These are phyloP conservation scores for Myxocyprinus asiaticus DNA, from an alignment of 2,113 vertebrate genomes.

Conservation along the genomic window DNA sequence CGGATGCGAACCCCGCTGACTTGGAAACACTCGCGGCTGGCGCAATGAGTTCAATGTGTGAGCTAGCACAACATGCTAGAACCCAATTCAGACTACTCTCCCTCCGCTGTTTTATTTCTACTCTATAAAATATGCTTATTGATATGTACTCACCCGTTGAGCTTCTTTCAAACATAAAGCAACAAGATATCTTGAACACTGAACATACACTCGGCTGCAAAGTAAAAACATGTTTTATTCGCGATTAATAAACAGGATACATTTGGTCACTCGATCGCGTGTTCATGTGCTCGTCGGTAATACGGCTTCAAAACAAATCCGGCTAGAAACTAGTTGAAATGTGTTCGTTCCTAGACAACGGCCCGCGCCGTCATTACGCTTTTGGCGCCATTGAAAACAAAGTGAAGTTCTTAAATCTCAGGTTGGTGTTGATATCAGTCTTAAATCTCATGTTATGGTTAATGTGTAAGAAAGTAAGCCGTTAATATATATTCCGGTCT, in stretches of 20 bases:
- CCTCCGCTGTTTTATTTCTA: too few species aligned
- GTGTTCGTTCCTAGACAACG: slow-evolving; percentile 1
- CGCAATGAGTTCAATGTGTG: slow-evolving; percentile 80
- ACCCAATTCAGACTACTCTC: too few species aligned
- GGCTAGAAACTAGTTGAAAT: not conserved
- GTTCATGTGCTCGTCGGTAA: too few species aligned
- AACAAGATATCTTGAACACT: too few species aligned
- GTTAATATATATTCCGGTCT: not conserved
- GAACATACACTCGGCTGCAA: too few species aligned
- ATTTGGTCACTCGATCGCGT: too few species aligned
- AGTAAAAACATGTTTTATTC: too few species aligned
- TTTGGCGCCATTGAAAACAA: slow-evolving; percentile 12
- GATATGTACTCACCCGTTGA: too few species aligned
- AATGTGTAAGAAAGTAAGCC: too few species aligned
- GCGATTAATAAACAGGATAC: too few species aligned
- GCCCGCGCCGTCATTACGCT: not conserved
- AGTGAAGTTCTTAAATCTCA: not conserved
- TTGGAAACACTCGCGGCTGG: slow-evolving; percentile 81
- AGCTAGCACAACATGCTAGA: slow-evolving; percentile 63
- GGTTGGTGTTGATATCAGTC: not conserved
- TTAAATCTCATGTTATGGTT: not conserved
- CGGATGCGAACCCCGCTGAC: slow-evolving; percentile 35
- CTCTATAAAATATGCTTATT: too few species aligned
- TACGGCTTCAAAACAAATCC: slow-evolving; percentile 66
- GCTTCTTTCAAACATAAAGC: too few species aligned